These are phyloP conservation scores for Orchesella flavescens DNA, from an alignment of 2,888 invertebrate species.

Conservation along the genomic window DNA sequence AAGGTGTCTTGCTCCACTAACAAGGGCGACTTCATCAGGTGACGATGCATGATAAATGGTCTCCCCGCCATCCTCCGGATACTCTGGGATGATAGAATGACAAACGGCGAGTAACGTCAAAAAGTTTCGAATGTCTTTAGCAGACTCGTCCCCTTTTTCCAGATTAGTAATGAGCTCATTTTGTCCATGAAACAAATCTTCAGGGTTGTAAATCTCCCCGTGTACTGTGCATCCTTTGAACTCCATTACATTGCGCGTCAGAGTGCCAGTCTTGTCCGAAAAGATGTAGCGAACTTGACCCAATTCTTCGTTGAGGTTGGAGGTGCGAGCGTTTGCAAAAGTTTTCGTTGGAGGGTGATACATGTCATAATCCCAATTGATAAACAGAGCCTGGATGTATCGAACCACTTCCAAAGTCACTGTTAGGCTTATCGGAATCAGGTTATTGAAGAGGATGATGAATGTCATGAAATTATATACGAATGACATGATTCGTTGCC, in stretches of 20 bases:
- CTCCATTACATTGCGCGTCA: constrained; percentile 97
- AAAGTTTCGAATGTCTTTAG: constrained; percentile 77
- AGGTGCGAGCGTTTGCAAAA: constrained; percentile 92
- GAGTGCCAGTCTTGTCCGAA: constrained; percentile 95
- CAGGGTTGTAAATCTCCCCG: constrained; percentile 72
- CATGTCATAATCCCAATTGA: constrained; percentile 97
- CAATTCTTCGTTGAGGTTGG: constrained; percentile 97
- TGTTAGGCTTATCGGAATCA: constrained; percentile 75
- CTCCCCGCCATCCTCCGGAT: constrained; percentile 73
- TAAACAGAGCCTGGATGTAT: constrained; percentile 84
- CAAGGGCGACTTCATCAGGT: constrained; percentile 87
- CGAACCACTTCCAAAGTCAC: constrained; percentile 88
- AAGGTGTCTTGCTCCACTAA: constrained; percentile 73
- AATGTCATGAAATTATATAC: not conserved
- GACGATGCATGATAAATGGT: constrained; percentile 95
- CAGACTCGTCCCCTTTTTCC: not conserved
- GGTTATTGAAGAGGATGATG: constrained; percentile 74
- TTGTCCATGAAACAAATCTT: no score
- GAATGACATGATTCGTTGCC: constrained; percentile 75
- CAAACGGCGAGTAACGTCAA: constrained; percentile 94
- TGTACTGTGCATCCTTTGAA: constrained; percentile 82
- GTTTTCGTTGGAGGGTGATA: constrained; percentile 92
- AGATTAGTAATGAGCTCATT: no score
- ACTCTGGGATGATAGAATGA: constrained; percentile 97
- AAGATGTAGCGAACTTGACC: constrained; percentile 93